Base-by-base conservation (phyloP, 2,888 invertebrate genomes). In the Leucania comma region DNA sequence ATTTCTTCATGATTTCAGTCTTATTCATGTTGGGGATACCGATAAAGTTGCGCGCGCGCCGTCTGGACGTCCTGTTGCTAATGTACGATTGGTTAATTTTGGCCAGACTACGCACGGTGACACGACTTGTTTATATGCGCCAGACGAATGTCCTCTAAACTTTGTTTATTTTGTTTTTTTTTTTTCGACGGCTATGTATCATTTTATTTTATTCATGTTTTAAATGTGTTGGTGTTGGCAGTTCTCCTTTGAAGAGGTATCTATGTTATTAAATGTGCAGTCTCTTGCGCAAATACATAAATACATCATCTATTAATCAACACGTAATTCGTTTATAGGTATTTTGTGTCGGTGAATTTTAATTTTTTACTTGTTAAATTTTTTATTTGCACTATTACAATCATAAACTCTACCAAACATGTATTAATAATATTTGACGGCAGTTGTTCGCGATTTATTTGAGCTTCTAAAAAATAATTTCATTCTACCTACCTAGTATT, bases 31-130 rank as follows among this genome's bases (percentile, higher is more conserved):
- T 26, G 72, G 67, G 69, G 68, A 70, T 50, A 61, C 58, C 68
- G 50, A 64, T 32, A 63, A 65, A 65, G 29, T 6, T 57, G 67
- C 70, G 64, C 72, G 70, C 64, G 59, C 73, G 64, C 51, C 53
- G 67, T 70, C 65, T 71, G 60, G 12, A 12, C 69, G 69, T 53
- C 48, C 65, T 69, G 78, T 71, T 72, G 74, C 72, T 81, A 82
- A 85, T 82, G 73, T 80, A 72, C 70, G 78, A 80, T 83, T 76
- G 81, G 77, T 78, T 86, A 85, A 86, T 80, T 86, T 81, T 82
- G 85, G 78, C 63, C n/a, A 69, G 64, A 77, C 77, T 72, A 72
- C 77, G 76, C 67, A 69, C 65, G 72, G 56, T 66, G 74, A 69
- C 70, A 75, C 66, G 81, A 57, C 61, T 73, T 83, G 74, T 85